phyloP scores from a whole-genome alignment of 2,113 vertebrate species.

The Mionectes macconnelli region DNA sequence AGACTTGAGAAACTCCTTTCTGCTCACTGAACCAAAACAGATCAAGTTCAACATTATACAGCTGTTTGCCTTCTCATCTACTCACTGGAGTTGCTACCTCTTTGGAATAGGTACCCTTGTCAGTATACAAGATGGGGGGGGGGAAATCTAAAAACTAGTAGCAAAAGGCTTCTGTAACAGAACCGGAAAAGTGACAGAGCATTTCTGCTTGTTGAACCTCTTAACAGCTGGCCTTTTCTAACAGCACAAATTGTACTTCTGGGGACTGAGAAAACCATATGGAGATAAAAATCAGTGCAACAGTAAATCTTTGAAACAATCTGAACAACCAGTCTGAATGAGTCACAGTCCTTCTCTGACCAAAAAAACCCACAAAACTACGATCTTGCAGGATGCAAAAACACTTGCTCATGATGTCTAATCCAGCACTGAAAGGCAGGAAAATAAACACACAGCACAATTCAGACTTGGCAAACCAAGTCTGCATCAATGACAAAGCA shows the following conservation, averaged over 20 bases:
- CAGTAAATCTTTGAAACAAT: neutral
- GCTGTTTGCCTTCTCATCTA: neutral
- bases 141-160: neutral
- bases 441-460: neutral
- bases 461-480: neutral
- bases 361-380: neutral
- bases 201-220: neutral
- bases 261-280: neutral
- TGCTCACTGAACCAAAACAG: neutral
- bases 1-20: neutral
- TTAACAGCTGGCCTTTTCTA: neutral
- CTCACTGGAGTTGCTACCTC: neutral
- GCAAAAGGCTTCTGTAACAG: neutral
- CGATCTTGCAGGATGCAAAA: neutral
- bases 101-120: neutral
- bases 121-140: neutral
- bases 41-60: neutral
- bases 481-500: neutral
- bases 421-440: neutral
- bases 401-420: neutral
- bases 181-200: neutral
- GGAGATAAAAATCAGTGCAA: neutral
- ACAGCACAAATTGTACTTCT: constrained; percentile 15
- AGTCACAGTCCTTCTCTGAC: neutral
- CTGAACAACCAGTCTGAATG: neutral